Evolutionary conservation across 2,888 invertebrate genomes (phyloP).

Genomic region (Acronicta aceris): DNA sequence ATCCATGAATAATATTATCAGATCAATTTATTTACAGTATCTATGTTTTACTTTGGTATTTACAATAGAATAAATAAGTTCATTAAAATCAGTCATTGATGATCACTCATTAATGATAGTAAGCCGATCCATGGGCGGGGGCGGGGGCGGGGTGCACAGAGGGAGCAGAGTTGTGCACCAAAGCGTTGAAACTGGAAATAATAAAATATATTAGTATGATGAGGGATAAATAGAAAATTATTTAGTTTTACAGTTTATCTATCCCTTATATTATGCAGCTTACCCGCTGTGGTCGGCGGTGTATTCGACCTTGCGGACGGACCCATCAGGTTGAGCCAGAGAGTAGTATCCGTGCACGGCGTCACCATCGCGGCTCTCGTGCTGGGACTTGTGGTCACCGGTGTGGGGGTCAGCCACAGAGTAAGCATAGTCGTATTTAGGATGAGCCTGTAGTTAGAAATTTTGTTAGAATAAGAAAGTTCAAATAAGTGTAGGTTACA

Average conservation of each 20-base stretch:
- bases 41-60: too few relatives aligned
- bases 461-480: not conserved
- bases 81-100: conserved; percentile 15
- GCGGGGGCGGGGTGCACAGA: conserved; percentile 74
- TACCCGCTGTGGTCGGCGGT: conserved; percentile 68
- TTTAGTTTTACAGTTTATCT: too few relatives aligned
- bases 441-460: conserved; percentile 81
- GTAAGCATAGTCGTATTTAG: conserved; percentile 84
- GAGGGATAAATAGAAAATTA: too few relatives aligned
- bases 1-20: too few relatives aligned
- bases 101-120: conserved; percentile 67
- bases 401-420: conserved; percentile 89
- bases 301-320: conserved; percentile 81
- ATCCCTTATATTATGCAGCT: conserved; percentile 1
- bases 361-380: conserved; percentile 87
- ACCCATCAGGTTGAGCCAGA: conserved; percentile 80
- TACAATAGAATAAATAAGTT: too few relatives aligned
- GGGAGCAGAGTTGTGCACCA: conserved; percentile 81
- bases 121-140: conserved; percentile 65
- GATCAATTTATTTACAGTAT: too few relatives aligned
- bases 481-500: too few relatives aligned
- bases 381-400: conserved; percentile 89
- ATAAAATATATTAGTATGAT: too few relatives aligned
- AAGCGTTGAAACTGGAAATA: conserved; percentile 82
- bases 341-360: conserved; percentile 90